Evolutionary conservation across 2,113 vertebrate species (phyloP).

Genomic region (Bambusicola thoracicus): DNA sequence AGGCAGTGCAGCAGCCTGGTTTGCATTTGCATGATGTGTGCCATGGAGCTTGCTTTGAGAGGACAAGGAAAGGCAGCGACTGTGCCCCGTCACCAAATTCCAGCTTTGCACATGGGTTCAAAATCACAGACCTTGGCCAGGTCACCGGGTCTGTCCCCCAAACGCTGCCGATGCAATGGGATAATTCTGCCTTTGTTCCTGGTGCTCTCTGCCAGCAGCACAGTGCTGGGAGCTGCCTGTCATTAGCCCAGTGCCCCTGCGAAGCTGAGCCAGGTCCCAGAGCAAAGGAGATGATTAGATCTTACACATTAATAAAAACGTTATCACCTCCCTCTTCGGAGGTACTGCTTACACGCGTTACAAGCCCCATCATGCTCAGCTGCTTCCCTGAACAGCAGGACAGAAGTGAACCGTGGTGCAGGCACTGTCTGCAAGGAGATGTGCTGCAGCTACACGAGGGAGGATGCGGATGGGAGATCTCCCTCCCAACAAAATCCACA

Average conservation of each 20-base stretch:
- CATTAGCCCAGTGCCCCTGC: not conserved
- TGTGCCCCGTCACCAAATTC: not conserved
- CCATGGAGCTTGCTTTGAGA: not conserved
- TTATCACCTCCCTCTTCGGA: slow-evolving; percentile 39
- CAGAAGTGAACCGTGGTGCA: not conserved
- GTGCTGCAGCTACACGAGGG: not conserved
- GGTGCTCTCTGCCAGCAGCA: not conserved
- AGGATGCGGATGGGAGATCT: not conserved
- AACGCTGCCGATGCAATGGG: not conserved
- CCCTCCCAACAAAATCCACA: not conserved
- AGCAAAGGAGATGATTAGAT: slow-evolving; percentile 23
- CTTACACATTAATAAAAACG: slow-evolving; percentile 31
- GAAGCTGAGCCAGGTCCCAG: not conserved
- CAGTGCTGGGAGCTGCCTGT: not conserved
- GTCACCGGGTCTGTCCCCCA: not conserved
- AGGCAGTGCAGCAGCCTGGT: not conserved
- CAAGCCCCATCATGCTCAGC: slow-evolving; percentile 22
- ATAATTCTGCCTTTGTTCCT: not conserved
- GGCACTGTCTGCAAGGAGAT: not conserved
- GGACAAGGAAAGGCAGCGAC: accelerated
- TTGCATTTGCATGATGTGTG: not conserved
- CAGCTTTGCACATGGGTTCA: not conserved
- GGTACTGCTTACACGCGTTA: not conserved
- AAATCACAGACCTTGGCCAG: not conserved
- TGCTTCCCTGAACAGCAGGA: not conserved